Evolutionary conservation across 2,797 vertebrate species (phyloP).

Genomic region (Amblyraja radiata): DNA sequence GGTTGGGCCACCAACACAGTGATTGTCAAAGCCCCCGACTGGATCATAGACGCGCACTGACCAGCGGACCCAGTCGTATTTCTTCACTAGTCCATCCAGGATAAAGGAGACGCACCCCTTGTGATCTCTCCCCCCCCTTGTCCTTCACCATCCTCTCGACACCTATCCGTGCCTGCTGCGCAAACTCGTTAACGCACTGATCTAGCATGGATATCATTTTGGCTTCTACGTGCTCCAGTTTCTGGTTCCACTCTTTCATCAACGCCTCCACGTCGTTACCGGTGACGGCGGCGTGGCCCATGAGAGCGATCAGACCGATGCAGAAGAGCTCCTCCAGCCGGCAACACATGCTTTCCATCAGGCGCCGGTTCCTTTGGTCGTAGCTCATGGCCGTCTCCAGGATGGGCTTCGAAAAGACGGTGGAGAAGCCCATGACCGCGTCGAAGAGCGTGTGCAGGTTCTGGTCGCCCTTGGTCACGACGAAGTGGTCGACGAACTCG

Average conservation of each 20-base stretch:
- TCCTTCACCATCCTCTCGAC: constrained; percentile 54
- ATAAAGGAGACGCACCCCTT: too few species aligned
- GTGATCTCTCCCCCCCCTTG: too few species aligned
- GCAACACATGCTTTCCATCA: constrained; percentile 62
- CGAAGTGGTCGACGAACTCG: constrained; percentile 61
- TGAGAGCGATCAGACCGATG: constrained; percentile 61
- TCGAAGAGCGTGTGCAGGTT: constrained; percentile 59
- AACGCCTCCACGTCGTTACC: constrained; percentile 55
- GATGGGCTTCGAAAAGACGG: constrained; percentile 59
- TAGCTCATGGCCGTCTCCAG: constrained; percentile 63
- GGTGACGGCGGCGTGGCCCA: constrained; percentile 61
- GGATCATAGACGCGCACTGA: too few species aligned
- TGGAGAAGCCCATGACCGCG: constrained; percentile 56
- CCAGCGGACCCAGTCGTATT: too few species aligned
- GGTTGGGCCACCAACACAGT: constrained; percentile 57
- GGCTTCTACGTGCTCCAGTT: constrained; percentile 55
- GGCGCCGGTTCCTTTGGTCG: constrained; percentile 62
- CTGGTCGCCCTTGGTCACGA: constrained; percentile 56
- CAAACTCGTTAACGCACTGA: constrained; percentile 62
- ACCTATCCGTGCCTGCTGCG: constrained; percentile 57
- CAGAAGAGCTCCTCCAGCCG: constrained; percentile 67
- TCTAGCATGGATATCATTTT: constrained; percentile 59
- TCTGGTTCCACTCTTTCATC: constrained; percentile 57
- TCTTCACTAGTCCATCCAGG: too few species aligned
- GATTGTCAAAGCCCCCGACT: constrained; percentile 50